A percentile compares a stretch with the other conserved stretches of the same genome.
These are phyloP conservation scores for Imbricaverruca yamaguchii DNA, from an alignment of 2,888 invertebrate species.

Conservation along the genomic window DNA sequence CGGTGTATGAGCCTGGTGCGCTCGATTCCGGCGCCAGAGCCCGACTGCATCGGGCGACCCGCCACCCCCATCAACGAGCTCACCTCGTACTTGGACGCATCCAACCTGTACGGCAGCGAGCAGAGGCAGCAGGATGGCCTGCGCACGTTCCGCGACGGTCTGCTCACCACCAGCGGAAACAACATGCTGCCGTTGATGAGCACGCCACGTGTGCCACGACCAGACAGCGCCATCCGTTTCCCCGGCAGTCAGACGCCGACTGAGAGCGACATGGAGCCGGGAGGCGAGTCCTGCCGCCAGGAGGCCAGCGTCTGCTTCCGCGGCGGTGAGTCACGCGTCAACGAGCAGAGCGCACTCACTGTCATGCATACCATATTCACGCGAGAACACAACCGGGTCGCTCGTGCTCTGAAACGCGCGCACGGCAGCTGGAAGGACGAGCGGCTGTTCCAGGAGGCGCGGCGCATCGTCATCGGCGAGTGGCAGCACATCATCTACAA, in stretches of 20 bases:
- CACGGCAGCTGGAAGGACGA: conserved; percentile 49
- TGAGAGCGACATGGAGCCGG: neutral
- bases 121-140: conserved; percentile 56
- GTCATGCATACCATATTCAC: conserved; percentile 61
- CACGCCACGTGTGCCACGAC: neutral
- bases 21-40: conserved; percentile 57
- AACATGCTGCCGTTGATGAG: conserved; percentile 27
- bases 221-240: neutral
- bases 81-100: conserved; percentile 67
- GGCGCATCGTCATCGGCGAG: conserved; percentile 47
- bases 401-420: conserved; percentile 40
- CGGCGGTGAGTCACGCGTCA: conserved; percentile 45
- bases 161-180: conserved; percentile 23
- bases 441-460: conserved; percentile 47
- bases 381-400: conserved; percentile 48
- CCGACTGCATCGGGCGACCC: conserved; percentile 53
- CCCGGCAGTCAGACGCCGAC: neutral
- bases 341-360: conserved; percentile 57
- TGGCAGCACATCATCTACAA: conserved; percentile 50
- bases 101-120: conserved; percentile 70
- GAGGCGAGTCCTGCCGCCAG: neutral
- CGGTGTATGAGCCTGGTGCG: conserved; percentile 66
- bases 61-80: conserved; percentile 63
- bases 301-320: neutral
- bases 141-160: conserved; percentile 58